Base-by-base conservation (phyloP, 1,140 invertebrate genomes). In the Drosophila asahinai region DNA sequence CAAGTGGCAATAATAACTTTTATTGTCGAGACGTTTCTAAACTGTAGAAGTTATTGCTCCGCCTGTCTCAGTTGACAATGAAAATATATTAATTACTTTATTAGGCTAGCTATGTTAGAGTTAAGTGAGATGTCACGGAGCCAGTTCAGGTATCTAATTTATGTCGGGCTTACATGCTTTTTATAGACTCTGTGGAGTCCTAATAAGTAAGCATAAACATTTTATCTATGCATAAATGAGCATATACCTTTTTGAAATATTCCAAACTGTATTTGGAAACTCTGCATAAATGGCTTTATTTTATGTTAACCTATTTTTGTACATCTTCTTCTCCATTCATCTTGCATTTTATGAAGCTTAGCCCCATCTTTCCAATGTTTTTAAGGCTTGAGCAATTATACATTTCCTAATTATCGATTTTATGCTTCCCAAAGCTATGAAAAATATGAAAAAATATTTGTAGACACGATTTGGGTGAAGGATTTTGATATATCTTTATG, bases 71-170 rank as follows among this genome's bases (percentile, higher is more conserved):
- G 14, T 40, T 55, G 64, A 48, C 67, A 68, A 45, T 30, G 67
- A 25, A 36, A 36, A 71, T 55, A 40, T n/a, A 48, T 71, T 71
- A 48, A 36, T 30, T 70, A 48, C 30, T 55, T 71, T 47, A 68
- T 45, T 68, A 43, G 67, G 22, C 25, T 15, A 2, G 25, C 25
- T 5, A 36, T 36, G 33, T 36, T 36, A n/a, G 22, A 9, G 48
- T 43, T 27, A 27, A 45, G 19, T 47, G 52, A 70, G 48, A 22
- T 33, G 30, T 70, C 40, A 67, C 1, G 40, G 38, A 54, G 61
- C 33, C 38, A 19, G 30, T 15, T 54, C 3, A 25, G 17, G 30
- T 57, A 40, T 17, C 30, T 19, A 19, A 15, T 54, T 27, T 47
- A 48, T 68, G 63, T 9, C 27, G 17, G 11, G n/a, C 19, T 59